Conservation (phyloP, 2,797 vertebrate species). For the Sebastes diaconus region DNA sequence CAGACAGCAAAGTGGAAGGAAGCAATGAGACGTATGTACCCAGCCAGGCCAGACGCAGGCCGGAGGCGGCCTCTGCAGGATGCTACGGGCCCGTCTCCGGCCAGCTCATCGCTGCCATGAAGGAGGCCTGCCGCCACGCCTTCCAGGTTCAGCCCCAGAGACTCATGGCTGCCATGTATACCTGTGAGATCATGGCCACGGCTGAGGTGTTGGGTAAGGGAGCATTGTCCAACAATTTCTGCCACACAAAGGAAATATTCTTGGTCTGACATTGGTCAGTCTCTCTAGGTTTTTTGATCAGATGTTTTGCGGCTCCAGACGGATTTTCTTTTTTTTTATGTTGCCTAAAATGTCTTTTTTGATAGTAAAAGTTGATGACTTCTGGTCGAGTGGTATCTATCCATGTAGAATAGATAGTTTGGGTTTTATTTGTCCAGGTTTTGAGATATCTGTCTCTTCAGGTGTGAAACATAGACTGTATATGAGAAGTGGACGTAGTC, state of each 20-base stretch:
- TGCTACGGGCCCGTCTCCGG: conserved; percentile 94
- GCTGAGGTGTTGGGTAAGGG: conserved; percentile 94
- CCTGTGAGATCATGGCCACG: conserved; percentile 96
- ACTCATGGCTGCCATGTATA: conserved; percentile 98
- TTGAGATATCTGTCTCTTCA: background rate
- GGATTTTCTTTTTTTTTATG: too few species aligned
- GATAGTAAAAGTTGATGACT: too few species aligned
- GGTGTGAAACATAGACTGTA: too few species aligned
- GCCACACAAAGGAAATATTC: background rate
- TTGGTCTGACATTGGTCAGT: background rate
- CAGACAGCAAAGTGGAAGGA: background rate
- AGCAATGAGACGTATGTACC: background rate
- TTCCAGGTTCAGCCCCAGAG: conserved; percentile 93
- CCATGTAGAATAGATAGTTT: background rate
- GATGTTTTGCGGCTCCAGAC: too few species aligned
- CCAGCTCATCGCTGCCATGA: conserved; percentile 95
- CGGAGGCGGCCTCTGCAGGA: conserved; percentile 72
- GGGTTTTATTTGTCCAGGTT: background rate
- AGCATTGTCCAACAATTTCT: background rate
- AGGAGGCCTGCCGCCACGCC: conserved; percentile 92
- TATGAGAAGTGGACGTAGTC: too few species aligned
- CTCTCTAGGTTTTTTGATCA: background rate
- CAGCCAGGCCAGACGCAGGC: conserved; percentile 50
- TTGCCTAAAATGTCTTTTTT: too few species aligned
- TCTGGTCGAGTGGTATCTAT: background rate